Percentiles rank a stretch among this genome's conserved stretches.
phyloP scores from a whole-genome alignment of 2,797 vertebrate genomes.

The Leptoclinus maculatus region DNA sequence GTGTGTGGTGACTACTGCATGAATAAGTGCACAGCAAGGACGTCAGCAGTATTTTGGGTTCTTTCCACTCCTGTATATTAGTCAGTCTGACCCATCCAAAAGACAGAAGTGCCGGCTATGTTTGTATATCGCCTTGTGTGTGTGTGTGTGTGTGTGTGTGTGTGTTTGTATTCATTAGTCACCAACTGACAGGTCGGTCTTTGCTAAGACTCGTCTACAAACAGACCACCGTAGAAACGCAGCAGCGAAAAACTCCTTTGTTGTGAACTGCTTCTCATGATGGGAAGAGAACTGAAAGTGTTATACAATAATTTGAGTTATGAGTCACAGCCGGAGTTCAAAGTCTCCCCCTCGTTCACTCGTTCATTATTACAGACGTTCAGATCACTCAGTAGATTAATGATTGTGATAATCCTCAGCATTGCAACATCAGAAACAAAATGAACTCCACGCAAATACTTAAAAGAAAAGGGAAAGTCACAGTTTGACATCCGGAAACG shows the following conservation, averaged over 20 bases:
- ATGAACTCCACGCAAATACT: too few species aligned
- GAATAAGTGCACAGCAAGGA: slow-evolving; percentile 41
- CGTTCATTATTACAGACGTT: too few species aligned
- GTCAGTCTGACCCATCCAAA: slow-evolving; percentile 48
- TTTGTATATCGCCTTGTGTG: slow-evolving; percentile 40
- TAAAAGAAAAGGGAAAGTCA: too few species aligned
- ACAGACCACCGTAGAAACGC: slow-evolving; percentile 22
- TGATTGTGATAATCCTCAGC: too few species aligned
- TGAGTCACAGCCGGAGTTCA: slow-evolving; percentile 39
- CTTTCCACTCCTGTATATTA: slow-evolving; percentile 62
- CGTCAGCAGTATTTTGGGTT: slow-evolving; percentile 41
- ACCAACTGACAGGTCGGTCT: slow-evolving; percentile 22
- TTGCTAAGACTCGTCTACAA: slow-evolving; percentile 11
- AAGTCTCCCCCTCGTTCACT: background rate
- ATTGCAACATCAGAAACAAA: too few species aligned
- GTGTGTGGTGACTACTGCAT: slow-evolving; percentile 22
- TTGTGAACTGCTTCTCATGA: background rate
- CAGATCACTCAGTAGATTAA: too few species aligned
- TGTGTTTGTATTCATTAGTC: slow-evolving; percentile 49
- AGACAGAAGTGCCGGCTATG: slow-evolving; percentile 56
- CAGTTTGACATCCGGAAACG: too few species aligned
- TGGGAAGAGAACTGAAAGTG: slow-evolving; percentile 28
- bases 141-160: slow-evolving; percentile 2
- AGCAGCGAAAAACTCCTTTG: slow-evolving; percentile 41
- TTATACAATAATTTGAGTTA: background rate